phyloP scores from a whole-genome alignment of 2,888 invertebrate species.

The Hydrotaea cyrtoneurina region DNA sequence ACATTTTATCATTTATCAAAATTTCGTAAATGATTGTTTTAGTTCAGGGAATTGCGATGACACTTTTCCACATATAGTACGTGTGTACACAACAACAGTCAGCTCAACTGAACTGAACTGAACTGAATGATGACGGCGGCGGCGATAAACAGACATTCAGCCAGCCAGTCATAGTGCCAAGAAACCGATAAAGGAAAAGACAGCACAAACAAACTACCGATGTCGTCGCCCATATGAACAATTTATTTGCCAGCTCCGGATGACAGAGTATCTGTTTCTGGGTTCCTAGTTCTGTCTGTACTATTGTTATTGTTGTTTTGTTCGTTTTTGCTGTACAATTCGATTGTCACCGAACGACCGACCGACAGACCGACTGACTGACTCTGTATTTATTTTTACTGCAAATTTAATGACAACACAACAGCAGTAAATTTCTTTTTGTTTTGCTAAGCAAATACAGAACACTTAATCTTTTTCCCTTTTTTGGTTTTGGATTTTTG shows the following conservation, averaged over 20 bases:
- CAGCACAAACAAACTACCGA: no score
- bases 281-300: not conserved
- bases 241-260: conserved; percentile 50
- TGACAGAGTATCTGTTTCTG: conserved; percentile 56
- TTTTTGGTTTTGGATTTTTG: not conserved
- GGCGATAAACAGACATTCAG: conserved; percentile 35
- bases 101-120: not conserved
- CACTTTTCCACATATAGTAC: not conserved
- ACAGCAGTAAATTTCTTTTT: conserved; percentile 18
- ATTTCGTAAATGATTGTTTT: conserved; percentile 35
- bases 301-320: not conserved
- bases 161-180: conserved; percentile 19
- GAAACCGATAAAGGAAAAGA: conserved; percentile 9
- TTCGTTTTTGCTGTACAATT: not conserved
- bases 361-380: not conserved
- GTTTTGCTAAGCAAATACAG: conserved; percentile 34
- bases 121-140: conserved; percentile 49
- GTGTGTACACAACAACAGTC: not conserved
- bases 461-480: conserved; percentile 34
- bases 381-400: conserved; percentile 23
- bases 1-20: conserved; percentile 54
- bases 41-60: conserved; percentile 22
- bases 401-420: conserved; percentile 52
- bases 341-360: no score
- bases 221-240: conserved; percentile 61